Percentiles rank a stretch among this genome's conserved stretches.
Evolutionary conservation across 2,113 vertebrate species (phyloP).

Genomic region (Atrichornis clamosus): DNA sequence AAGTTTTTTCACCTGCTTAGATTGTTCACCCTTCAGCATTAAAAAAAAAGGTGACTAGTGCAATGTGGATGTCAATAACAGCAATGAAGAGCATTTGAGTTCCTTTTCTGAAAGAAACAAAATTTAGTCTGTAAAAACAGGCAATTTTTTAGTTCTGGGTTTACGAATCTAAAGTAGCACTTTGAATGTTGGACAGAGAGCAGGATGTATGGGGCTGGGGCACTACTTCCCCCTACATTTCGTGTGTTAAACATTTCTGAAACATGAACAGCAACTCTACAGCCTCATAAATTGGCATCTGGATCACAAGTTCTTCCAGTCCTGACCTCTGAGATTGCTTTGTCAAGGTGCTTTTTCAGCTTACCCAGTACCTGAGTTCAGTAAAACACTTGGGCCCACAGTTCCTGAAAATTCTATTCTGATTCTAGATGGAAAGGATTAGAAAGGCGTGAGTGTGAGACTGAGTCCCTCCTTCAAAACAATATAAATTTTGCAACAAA

Average conservation of each 20-base stretch:
- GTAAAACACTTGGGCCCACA: background rate
- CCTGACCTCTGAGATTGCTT: background rate
- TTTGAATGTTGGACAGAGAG: background rate
- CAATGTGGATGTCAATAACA: background rate
- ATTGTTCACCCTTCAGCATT: background rate
- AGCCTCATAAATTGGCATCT: background rate
- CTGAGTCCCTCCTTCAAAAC: background rate
- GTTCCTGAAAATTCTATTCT: background rate
- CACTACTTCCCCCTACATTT: background rate
- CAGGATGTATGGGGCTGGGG: background rate
- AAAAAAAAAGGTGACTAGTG: background rate
- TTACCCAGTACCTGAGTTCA: background rate
- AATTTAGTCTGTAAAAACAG: background rate
- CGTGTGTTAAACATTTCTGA: background rate
- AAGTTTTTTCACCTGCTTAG: background rate
- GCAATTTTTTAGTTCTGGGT: background rate
- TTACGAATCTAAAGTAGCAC: background rate
- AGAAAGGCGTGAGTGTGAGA: background rate
- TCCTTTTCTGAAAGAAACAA: background rate
- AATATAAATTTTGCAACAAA: background rate
- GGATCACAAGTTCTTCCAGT: background rate
- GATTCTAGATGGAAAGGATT: background rate
- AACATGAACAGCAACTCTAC: background rate
- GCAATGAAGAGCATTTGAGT: background rate
- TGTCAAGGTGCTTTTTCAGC: background rate